These are phyloP conservation scores for Xanthorhoe spadicearia DNA, from an alignment of 2,888 invertebrate species.

Conservation along the genomic window DNA sequence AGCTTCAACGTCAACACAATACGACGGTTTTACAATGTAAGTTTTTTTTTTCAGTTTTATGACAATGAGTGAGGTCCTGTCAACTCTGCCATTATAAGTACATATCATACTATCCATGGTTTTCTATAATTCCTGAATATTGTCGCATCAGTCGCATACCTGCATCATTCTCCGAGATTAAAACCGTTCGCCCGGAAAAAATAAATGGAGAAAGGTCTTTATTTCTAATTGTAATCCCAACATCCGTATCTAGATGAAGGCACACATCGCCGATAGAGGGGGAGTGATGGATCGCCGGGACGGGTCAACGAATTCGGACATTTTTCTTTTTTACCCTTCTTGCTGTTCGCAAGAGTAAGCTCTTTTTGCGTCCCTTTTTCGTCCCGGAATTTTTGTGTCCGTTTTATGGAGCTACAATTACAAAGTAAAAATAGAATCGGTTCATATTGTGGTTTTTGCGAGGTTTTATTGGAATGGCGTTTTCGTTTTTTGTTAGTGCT, in stretches of 20 bases:
- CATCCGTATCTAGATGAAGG: conserved; percentile 62
- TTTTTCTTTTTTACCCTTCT: conserved; percentile 86
- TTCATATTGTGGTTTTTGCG: conserved; percentile 63
- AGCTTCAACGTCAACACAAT: too few species aligned
- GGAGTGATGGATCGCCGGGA: conserved; percentile 85
- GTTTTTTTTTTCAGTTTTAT: too few species aligned
- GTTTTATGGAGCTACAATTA: conserved; percentile 84
- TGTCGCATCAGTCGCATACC: not conserved
- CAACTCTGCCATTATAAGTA: too few species aligned
- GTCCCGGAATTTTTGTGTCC: conserved; percentile 77
- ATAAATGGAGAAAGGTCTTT: conserved; percentile 57
- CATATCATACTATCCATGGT: too few species aligned
- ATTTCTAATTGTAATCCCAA: conserved; percentile 70
- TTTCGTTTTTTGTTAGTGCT: not conserved
- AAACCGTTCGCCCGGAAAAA: conserved; percentile 37
- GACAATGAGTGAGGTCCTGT: too few species aligned
- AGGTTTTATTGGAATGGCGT: conserved; percentile 10
- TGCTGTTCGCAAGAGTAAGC: conserved; percentile 83
- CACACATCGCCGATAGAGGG: conserved; percentile 74
- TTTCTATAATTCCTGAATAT: not conserved
- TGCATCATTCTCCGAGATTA: conserved; percentile 15
- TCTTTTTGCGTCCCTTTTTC: conserved; percentile 83
- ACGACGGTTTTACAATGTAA: too few species aligned
- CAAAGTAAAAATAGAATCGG: conserved; percentile 83
- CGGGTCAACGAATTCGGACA: conserved; percentile 86